Evolutionary conservation across 2,797 vertebrate species (phyloP).

Genomic region (Parotocinclus haroldoi): DNA sequence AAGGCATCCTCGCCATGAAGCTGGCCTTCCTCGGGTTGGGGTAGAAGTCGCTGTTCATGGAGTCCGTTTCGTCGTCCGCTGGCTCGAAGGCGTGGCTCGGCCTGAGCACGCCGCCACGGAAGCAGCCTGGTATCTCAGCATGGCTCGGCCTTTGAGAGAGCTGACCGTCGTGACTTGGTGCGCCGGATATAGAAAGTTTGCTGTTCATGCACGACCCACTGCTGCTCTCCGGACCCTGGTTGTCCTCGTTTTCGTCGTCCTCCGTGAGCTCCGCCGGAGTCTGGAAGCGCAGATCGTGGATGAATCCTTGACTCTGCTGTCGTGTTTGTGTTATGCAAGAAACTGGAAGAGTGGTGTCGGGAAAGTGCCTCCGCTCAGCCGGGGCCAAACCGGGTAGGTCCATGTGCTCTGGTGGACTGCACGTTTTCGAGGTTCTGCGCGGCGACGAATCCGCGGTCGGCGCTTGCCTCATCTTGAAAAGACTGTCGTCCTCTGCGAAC

Average conservation of each 20-base stretch:
- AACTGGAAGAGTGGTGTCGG: conserved; percentile 53
- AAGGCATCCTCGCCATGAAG: conserved; percentile 76
- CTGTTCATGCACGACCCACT: conserved; percentile 27
- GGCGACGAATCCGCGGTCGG: conserved; percentile 64
- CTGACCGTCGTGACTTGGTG: conserved; percentile 43
- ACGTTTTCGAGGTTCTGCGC: conserved; percentile 69
- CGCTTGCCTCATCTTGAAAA: conserved; percentile 71
- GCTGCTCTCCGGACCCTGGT: conserved; percentile 28
- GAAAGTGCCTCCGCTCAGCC: conserved; percentile 49
- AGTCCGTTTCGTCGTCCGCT: conserved; percentile 65
- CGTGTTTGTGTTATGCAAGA: conserved; percentile 49
- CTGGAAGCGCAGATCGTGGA: conserved; percentile 47
- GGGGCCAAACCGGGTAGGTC: conserved; percentile 56
- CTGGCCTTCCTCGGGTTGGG: conserved; percentile 75
- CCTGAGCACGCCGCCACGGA: conserved; percentile 51
- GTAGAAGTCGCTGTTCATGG: conserved; percentile 66
- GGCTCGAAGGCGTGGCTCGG: conserved; percentile 57
- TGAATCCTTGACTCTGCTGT: conserved; percentile 37
- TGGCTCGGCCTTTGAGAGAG: conserved; percentile 55
- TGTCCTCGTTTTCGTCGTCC: conserved; percentile 10
- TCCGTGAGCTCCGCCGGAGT: conserved; percentile 10
- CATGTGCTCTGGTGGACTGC: conserved; percentile 64
- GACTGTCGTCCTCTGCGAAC: conserved; percentile 61
- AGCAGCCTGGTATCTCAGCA: conserved; percentile 53
- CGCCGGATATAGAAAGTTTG: conserved; percentile 27